Base-by-base conservation (phyloP, 1,140 invertebrate species). In the Lamellibrachia luymesi region DNA sequence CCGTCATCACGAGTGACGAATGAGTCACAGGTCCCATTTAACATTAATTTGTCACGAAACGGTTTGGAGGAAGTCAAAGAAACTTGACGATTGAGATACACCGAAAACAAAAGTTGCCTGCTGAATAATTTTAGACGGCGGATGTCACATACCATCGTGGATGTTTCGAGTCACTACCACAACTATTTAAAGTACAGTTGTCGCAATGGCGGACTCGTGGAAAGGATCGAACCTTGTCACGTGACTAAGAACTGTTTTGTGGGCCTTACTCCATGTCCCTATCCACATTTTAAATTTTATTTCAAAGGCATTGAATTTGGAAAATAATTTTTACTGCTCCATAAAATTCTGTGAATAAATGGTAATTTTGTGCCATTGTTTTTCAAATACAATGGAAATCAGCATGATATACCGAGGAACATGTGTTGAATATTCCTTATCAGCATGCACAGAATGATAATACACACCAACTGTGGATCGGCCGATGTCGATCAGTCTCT, bases 101-200 rank as follows among this genome's bases (percentile, higher is more conserved):
- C 6, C 27, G 51, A 91, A 91, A 13, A 92, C 51, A 17, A 2
- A 92, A 52, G 50, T 51, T 51, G 50, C 13, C 27, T 10, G 51
- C 50, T 38, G 51, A 94, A 90, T 94, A 90, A 56, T 27, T 50
- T 13, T 49, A 64, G 91, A 50, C 2, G 64, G n/a, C 92, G 38
- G 94, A 94, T 95, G 94, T 80, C 51, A 94, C 95, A 64, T 94
- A 95, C 95, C 95, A 95, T 95, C 93, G 95, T 95, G 94, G 95
- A 95, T 95, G 93, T 93, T 94, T 93, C 94, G 91, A 94, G 94
- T 94, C 94, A 92, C 94, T 94, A 93, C 94, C 93, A 92, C 93
- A 93, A 92, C 51, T 94, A 93, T 52, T 64, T 64, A 92, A 91
- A 93, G 91, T 93, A 50, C 50, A 92, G 92, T 94, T 94, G 92